Conservation (phyloP, 2,113 vertebrate species). For the Raja brachyura region DNA sequence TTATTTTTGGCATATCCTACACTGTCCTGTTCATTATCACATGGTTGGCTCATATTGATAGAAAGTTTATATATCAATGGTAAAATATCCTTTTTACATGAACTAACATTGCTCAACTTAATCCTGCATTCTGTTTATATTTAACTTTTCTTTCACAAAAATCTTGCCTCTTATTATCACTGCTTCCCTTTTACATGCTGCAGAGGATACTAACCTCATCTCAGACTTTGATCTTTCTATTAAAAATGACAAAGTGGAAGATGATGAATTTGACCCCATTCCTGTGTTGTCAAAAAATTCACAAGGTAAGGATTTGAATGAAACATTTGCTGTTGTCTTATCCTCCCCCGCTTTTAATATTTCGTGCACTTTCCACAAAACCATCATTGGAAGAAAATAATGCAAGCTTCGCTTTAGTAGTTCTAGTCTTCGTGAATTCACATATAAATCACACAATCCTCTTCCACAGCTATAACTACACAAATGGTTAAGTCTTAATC, state of each 20-base stretch:
- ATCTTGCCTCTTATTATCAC: slow-evolving; percentile 54
- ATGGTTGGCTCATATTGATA: background rate
- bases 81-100: too few species aligned
- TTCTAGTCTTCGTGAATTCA: background rate
- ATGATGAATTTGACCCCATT: slow-evolving; percentile 98
- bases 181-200: slow-evolving; percentile 56
- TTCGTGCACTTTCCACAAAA: background rate
- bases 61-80: background rate
- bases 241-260: slow-evolving; percentile 75
- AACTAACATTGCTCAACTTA: slow-evolving; percentile 16
- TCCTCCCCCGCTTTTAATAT: background rate
- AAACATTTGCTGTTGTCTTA: background rate
- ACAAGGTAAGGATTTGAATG: slow-evolving; percentile 77
- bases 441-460: background rate
- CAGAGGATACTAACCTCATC: slow-evolving; percentile 92
- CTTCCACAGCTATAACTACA: background rate
- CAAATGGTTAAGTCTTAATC: background rate
- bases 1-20: background rate
- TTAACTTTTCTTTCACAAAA: slow-evolving; percentile 54
- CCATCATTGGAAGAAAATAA: background rate
- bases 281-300: slow-evolving; percentile 95
- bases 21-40: background rate
- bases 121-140: slow-evolving; percentile 49
- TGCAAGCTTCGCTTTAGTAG: slow-evolving; percentile 1
- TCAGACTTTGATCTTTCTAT: slow-evolving; percentile 79